Evolutionary conservation across 2,797 vertebrate genomes (phyloP), one percentile per base, ranked within the genome.

Genomic region (Typhlichthys subterraneus): DNA sequence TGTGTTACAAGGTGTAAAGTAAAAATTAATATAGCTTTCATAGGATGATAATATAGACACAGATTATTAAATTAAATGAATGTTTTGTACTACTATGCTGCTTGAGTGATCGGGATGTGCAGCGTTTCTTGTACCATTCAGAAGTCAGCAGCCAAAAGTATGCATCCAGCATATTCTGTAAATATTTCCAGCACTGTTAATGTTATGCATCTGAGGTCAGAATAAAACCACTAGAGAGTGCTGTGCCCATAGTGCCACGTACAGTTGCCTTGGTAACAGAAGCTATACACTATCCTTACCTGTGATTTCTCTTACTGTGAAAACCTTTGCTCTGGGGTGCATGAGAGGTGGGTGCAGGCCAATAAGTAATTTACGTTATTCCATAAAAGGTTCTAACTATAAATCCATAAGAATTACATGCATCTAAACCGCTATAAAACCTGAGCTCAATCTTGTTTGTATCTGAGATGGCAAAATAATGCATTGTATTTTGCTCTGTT

Each of bases 231-330:
- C 79, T 69, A 69, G 78, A 72, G 73, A 87, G 81, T 81, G 76
- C 83, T 80, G 84, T 87, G 84, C 77, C 82, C 85, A 61, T 84
- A 23, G 87, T 86, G 83, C 87, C 86, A 83, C 77, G 76, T 87
- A 87, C 81, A 72, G 84, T 90, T 91, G 89, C 90, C 90, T 91
- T 90, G 88, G 87, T 89, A 90, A 91, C 87, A 79, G 73, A 76
- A 87, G 89, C 72, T 81, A 29, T 29, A 79, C 70, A 77, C 81
- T 83, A 83, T 81, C 80, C 76, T 81, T 84, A 82, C 70, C 73
- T 65, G 76, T 65, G 78, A 80, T 82, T 84, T 86, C 81, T 90
- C 73, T 82, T 83, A 86, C 85, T 88, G 85, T 89, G 84, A 86
- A 85, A 82, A 82, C 67, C 72, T 55, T 76, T 78, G 63, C 76